A percentile compares a stretch with the other conserved stretches of the same genome.
Conservation (phyloP, 2,113 vertebrate species). For the Cavia aperea region DNA sequence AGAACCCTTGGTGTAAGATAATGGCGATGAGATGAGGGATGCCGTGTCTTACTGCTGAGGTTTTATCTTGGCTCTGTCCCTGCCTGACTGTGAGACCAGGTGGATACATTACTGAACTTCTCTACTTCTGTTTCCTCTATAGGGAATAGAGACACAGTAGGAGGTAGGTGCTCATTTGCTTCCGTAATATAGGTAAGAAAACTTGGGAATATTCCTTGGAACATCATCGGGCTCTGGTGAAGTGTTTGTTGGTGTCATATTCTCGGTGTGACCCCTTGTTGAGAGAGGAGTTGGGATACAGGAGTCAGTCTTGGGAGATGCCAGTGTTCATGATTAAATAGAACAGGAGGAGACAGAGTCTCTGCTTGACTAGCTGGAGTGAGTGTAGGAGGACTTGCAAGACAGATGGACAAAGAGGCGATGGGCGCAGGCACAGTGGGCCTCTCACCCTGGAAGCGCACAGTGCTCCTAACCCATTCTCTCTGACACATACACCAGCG, state of each 20-base stretch:
- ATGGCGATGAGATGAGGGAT: not conserved
- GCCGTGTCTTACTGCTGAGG: not conserved
- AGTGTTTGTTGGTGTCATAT: not conserved
- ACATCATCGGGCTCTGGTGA: not conserved
- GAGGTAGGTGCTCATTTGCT: not conserved
- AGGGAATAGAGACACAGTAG: not conserved
- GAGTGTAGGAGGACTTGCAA: accelerated
- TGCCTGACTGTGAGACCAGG: not conserved
- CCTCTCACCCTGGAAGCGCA: not conserved
- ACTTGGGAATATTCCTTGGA: not conserved
- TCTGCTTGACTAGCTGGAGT: not conserved
- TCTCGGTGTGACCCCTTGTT: not conserved
- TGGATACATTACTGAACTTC: not conserved
- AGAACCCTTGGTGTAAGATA: not conserved
- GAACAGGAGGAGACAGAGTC: not conserved
- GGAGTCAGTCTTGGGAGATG: not conserved
- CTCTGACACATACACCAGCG: not conserved
- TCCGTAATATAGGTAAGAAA: not conserved
- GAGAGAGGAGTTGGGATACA: not conserved
- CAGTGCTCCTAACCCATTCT: too few species aligned
- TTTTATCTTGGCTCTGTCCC: not conserved
- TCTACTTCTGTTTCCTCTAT: not conserved
- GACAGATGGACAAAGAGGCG: not conserved
- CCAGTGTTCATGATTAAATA: not conserved
- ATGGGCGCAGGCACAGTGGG: accelerated